Percentiles rank a stretch among this genome's conserved stretches.
phyloP scores from a whole-genome alignment of 2,113 vertebrate genomes.

The Pedetes capensis region DNA sequence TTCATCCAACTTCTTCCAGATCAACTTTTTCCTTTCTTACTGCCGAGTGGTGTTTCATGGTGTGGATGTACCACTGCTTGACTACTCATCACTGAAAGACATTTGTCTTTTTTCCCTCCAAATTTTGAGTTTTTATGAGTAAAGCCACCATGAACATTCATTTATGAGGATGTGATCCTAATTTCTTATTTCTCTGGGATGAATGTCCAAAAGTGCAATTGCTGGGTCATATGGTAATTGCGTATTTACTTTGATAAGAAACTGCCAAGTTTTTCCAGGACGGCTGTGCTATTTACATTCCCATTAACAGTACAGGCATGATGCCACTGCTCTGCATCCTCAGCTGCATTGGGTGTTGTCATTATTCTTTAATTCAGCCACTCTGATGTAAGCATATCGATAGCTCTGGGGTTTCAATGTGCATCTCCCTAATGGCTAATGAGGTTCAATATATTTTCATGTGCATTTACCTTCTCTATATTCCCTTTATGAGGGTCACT shows the following conservation, averaged over 20 bases:
- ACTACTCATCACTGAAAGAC: not conserved
- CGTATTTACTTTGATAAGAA: not conserved
- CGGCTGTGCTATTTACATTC: not conserved
- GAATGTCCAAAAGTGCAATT: not conserved
- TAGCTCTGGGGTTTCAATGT: not conserved
- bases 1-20: not conserved
- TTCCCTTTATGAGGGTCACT: no score
- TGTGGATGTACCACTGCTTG: not conserved
- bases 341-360: rapidly evolving
- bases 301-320: no score
- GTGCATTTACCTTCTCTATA: not conserved
- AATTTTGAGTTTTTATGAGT: not conserved
- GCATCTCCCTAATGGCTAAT: not conserved
- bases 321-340: not conserved
- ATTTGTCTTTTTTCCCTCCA: no score
- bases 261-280: not conserved
- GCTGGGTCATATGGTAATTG: not conserved
- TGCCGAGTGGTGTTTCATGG: not conserved
- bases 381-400: not conserved
- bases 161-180: not conserved
- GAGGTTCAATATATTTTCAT: not conserved
- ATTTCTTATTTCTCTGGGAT: not conserved
- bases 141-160: not conserved
- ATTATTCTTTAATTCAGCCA: not conserved
- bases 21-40: not conserved